Evolutionary conservation across 2,797 vertebrate genomes (phyloP), one percentile per base, ranked within the genome.

Genomic region (Eutrigla gurnardus): DNA sequence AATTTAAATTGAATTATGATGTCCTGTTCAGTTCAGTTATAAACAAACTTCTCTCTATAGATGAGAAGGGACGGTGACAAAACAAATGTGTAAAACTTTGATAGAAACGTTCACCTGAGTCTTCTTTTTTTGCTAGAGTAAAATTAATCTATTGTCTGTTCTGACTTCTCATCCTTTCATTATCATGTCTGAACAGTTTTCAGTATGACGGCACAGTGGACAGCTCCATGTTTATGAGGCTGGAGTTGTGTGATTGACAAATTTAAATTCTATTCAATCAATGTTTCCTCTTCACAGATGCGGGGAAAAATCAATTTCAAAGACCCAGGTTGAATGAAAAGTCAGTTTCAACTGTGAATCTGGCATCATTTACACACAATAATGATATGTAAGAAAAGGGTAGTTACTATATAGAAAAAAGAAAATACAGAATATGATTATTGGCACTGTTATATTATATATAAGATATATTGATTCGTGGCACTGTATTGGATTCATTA

Each of bases 141-240:
- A 50, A 35, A 10, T 1, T 58, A 37, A 39, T 53, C 15, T 45
- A 5, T 6, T 3, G 45, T 3, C 45, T 32, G 10, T 25, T 47
- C 46, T n/a, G 46, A 47, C 15, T 8, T 25, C 17, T 37, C 13
- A 36, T 32, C 58, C 13, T 52, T 43, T 53, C 37, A 35, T 61
- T 18, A 17, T 58, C 25, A 10, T 36, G 37, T 43, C 39, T 61
- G 15, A 14, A n/a, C 40, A 13, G n/a, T 15, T 8, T 67, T 78
- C 57, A 73, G 69, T 33, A 33, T 36, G 55, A 49, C 75, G 57
- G 13, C 10, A 33, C 11, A 6, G 4, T 53, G 53, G 39, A 67
- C 33, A 42, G 25, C 62, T 61, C 11, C 32, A 17, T 49, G 7
- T 65, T 53, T 50, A 47, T 15, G 46, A 59, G 7, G 43, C 17